Base-by-base conservation (phyloP, 1,140 invertebrate genomes). In the Drosophila azteca region DNA sequence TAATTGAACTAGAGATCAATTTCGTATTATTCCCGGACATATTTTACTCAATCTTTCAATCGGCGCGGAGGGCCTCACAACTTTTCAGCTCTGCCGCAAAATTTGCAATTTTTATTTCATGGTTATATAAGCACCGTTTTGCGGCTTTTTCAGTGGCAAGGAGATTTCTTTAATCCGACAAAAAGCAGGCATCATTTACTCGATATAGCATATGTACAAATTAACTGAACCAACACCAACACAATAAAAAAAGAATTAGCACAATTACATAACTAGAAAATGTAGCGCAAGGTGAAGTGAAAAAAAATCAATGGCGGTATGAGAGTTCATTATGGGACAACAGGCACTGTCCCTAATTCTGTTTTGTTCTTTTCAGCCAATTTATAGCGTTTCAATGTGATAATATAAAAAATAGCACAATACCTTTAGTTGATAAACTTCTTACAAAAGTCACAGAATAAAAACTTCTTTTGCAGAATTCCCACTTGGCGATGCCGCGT, bases 371-470 rank as follows among this genome's bases (percentile, higher is more conserved):
- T 46, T n/a, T 48, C 58, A 49, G 52, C n/a, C 29, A 51, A 29
- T 49, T 59, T 60, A 22, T 20, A 53, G 51, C 41, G 29, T 51
- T 53, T 48, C 8, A 53, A 63, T 39, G 43, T 68, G 31, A 43
- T 49, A 62, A 52, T 39, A 29, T 65, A 50, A 45, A 61, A 60
- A 64, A 44, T 59, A 74, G 62, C 73, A 83, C 84, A 87, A 81
- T 91, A 91, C 90, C 90, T 91, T 91, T 73, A 85, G 80, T 90
- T 90, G 77, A 78, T 76, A 74, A 89, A 85, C 81, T 91, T 91
- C 90, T 90, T 90, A 90, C 90, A 91, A 91, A 91, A 91, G 90
- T 85, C 80, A 91, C 84, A 91, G 80, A 91, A 91, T 91, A 77
- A 91, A 91, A 91, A 91, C 79, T 90, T 90, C 90, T 91, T 91